A percentile compares a stretch with the other conserved stretches of the same genome.
Evolutionary conservation across 2,888 invertebrate species (phyloP).

Genomic region (Empis livida): DNA sequence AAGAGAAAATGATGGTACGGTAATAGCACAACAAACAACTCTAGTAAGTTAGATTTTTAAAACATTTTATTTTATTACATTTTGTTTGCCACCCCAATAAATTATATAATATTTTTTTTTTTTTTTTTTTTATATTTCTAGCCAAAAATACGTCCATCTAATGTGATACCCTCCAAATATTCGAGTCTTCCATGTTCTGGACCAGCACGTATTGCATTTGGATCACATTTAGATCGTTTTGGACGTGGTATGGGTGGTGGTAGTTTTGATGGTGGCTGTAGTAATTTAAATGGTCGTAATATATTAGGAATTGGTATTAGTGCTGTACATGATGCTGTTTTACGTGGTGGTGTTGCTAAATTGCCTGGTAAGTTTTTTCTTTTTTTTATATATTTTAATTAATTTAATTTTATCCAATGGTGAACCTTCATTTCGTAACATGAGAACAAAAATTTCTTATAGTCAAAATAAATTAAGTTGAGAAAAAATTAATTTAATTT

Average conservation of each 20-base stretch:
- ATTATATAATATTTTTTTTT: slow-evolving; percentile 11
- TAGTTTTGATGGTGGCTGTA: slow-evolving; percentile 28
- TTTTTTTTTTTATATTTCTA: slow-evolving; percentile 13
- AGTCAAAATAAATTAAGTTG: background rate
- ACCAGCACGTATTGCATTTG: slow-evolving; percentile 16
- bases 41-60: background rate
- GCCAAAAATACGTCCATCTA: slow-evolving; percentile 32
- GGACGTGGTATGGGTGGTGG: slow-evolving; percentile 13
- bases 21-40: background rate
- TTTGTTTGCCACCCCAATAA: background rate
- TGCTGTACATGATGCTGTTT: slow-evolving; percentile 36
- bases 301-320: slow-evolving; percentile 35
- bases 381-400: background rate
- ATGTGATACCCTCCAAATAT: slow-evolving; percentile 31
- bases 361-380: slow-evolving; percentile 25
- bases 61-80: background rate
- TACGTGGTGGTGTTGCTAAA: slow-evolving; percentile 32
- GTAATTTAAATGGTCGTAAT: slow-evolving; percentile 20
- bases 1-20: background rate
- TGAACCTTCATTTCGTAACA: background rate
- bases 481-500: no score
- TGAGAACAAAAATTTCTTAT: background rate
- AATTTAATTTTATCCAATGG: background rate
- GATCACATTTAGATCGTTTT: slow-evolving; percentile 14
- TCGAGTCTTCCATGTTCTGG: slow-evolving; percentile 36